Evolutionary conservation across 2,888 invertebrate species (phyloP), one percentile per base, ranked within the genome.

Genomic region (Campoletis raptor): DNA sequence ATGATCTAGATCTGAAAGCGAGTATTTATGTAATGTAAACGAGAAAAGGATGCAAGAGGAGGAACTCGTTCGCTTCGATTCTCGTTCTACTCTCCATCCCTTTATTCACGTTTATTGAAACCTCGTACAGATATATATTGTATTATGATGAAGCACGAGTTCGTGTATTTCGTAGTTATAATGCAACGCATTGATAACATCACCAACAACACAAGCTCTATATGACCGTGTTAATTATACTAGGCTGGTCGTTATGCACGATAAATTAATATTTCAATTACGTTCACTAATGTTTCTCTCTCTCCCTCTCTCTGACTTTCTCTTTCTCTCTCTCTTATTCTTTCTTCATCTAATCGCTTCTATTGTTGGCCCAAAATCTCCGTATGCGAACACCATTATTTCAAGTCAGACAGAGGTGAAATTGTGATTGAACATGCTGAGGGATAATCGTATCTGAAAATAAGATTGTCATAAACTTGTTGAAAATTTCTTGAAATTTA

Each of bases 251-350:
- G 91, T 91, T 92, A 91, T 87, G 90, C 90, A 89, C 90, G 90
- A 92, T 93, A 92, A 93, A 93, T 93, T 93, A 93, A 93, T 93
- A 93, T 93, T 93, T 93, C 93, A 93, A 93, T 93, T 93, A 92
- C 90, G 90, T 92, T 90, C 91, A 90, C 89, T 48, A 30, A 42
- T 61, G 40, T 64, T 42, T 45, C 10, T 4, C n/a, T 24, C 45
- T 30, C 42, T 21, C 57, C 30, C 40, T 24, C 24, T 10, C 24
- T 24, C 54, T 8, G n/a, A n/a, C n/a, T n/a, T n/a, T n/a, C 45
- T 45, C 12, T 9, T 1, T 45, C 45, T 12, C 12, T 45, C 48
- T 3, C 30, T 30, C 48, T 21, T 10, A 5, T 57, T 57, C 12
- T 24, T 57, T 30, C 61, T 61, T 61, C 15, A 30, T 61, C 61